Evolutionary conservation across 2,797 vertebrate genomes (phyloP).

Genomic region (Netta rufina): DNA sequence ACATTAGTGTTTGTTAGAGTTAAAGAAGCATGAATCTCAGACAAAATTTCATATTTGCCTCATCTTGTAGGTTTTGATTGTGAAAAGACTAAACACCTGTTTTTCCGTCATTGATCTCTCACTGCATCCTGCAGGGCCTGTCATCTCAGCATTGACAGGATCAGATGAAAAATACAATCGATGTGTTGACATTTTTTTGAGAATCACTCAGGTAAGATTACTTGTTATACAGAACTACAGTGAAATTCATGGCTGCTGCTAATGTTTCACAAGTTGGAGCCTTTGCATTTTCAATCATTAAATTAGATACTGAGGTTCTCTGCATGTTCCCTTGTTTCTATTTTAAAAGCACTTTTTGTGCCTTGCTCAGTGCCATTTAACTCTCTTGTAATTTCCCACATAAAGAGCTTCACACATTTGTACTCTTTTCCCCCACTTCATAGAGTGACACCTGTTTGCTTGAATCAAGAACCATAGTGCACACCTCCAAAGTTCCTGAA

Average conservation of each 20-base stretch:
- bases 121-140: slow-evolving; percentile 77
- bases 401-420: slow-evolving; percentile 58
- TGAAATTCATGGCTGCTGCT: slow-evolving; percentile 70
- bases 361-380: slow-evolving; percentile 62
- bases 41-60: slow-evolving; percentile 16
- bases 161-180: slow-evolving; percentile 77
- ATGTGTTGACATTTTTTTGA: slow-evolving; percentile 79
- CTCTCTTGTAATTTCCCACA: slow-evolving; percentile 59
- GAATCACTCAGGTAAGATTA: slow-evolving; percentile 78
- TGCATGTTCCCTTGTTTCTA: slow-evolving; percentile 61
- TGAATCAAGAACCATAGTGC: slow-evolving; percentile 57
- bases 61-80: slow-evolving; percentile 62
- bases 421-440: slow-evolving; percentile 44
- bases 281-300: slow-evolving; percentile 69
- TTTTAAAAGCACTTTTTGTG: slow-evolving; percentile 70
- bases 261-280: slow-evolving; percentile 66
- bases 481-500: slow-evolving; percentile 51
- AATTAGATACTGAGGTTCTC: slow-evolving; percentile 65
- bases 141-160: slow-evolving; percentile 76
- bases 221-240: slow-evolving; percentile 74
- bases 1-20: not conserved
- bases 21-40: not conserved
- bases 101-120: slow-evolving; percentile 72
- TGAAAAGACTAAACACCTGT: slow-evolving; percentile 60
- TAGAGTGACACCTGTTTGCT: slow-evolving; percentile 61